Conservation (phyloP, 2,113 vertebrate genomes). For the Pteruthius melanotis region DNA sequence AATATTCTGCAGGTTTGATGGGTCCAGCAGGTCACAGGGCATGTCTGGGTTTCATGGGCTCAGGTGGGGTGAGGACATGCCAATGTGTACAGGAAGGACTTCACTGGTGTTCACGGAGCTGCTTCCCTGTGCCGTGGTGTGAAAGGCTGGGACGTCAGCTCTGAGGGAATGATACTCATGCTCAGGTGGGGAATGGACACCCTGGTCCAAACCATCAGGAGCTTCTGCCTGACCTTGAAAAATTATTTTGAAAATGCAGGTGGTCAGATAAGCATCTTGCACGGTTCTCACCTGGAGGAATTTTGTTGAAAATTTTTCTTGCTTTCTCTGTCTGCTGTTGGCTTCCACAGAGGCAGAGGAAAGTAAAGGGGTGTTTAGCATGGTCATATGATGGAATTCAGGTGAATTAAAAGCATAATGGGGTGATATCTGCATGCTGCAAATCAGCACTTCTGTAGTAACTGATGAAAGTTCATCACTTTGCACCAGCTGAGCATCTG, state of each 20-base stretch:
- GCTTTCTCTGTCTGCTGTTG: neutral
- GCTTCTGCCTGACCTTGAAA: neutral
- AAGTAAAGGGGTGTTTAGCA: neutral
- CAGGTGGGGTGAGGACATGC: neutral
- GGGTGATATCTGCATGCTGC: neutral
- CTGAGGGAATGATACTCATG: neutral
- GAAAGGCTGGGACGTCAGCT: neutral
- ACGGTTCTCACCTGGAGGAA: neutral
- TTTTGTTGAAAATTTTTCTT: neutral
- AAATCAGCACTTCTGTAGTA: neutral
- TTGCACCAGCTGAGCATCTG: neutral
- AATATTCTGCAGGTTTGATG: neutral
- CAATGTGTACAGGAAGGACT: neutral
- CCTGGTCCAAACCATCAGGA: neutral
- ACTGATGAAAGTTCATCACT: neutral
- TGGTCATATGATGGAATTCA: neutral
- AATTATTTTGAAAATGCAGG: neutral
- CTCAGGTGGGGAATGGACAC: neutral
- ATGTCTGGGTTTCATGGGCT: neutral
- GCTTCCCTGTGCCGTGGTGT: neutral
- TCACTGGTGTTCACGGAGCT: neutral
- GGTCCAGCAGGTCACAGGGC: neutral
- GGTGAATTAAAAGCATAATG: neutral
- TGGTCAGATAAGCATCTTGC: neutral
- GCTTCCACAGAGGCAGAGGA: neutral